Conservation (phyloP, 2,888 invertebrate genomes). For the Zaprionus lineosus region DNA sequence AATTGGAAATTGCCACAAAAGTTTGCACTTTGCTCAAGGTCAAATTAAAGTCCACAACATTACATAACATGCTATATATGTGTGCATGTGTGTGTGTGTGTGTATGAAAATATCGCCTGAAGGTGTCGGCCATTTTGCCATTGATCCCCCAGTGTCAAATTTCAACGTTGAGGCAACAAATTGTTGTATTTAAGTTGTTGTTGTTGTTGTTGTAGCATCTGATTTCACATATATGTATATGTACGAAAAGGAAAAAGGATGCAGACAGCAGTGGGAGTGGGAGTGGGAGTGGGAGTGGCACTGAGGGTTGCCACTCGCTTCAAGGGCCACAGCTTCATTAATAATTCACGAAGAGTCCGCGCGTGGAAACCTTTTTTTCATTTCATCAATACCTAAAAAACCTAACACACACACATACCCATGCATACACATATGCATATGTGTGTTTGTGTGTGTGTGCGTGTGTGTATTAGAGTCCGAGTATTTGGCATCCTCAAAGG, state of each 20-base stretch:
- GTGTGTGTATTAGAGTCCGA: background rate
- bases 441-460: background rate
- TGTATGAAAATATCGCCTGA: constrained; percentile 9
- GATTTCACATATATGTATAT: constrained; percentile 56
- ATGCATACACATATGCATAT: constrained; percentile 13
- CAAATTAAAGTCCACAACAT: constrained; percentile 36
- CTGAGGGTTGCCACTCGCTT: constrained; percentile 8
- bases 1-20: constrained; percentile 32
- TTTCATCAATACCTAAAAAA: constrained; percentile 49
- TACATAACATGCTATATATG: background rate
- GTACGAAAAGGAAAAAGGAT: no score
- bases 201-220: constrained; percentile 37
- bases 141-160: constrained; percentile 50
- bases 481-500: no score
- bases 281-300: background rate
- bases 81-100: background rate
- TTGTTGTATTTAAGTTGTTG: constrained; percentile 19
- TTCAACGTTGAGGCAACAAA: constrained; percentile 41
- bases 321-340: constrained; percentile 58
- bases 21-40: constrained; percentile 35
- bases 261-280: background rate
- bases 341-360: constrained; percentile 67
- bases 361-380: constrained; percentile 46
- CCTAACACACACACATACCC: no score
- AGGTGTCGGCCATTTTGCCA: constrained; percentile 29